Percentiles rank a stretch among this genome's conserved stretches.
These are phyloP conservation scores for Prosopocoilus inquinatus DNA, from an alignment of 2,888 invertebrate genomes.

Conservation along the genomic window DNA sequence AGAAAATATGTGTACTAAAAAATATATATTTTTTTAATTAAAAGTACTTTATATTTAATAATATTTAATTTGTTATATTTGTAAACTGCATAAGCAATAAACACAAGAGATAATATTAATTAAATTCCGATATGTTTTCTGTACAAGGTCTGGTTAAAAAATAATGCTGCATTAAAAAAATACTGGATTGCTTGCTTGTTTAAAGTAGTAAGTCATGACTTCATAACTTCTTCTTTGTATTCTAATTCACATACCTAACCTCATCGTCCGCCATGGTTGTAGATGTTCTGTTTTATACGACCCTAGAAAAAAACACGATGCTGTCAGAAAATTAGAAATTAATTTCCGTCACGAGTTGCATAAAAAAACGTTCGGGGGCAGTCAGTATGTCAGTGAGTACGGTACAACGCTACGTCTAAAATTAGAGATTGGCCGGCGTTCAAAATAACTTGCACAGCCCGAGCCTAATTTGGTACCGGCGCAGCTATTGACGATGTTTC, in stretches of 20 bases:
- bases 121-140: too few species aligned
- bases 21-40: too few species aligned
- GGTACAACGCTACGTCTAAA: slow-evolving; percentile 18
- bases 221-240: not conserved
- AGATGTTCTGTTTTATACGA: slow-evolving; percentile 56
- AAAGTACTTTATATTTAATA: too few species aligned
- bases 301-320: slow-evolving; percentile 52
- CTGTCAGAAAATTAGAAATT: slow-evolving; percentile 8
- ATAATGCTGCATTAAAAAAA: too few species aligned
- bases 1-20: too few species aligned
- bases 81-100: too few species aligned
- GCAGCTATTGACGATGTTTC: slow-evolving; percentile 12
- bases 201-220: too few species aligned
- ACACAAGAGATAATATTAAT: too few species aligned
- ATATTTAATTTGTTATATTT: too few species aligned
- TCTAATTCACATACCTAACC: slow-evolving; percentile 75
- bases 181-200: too few species aligned
- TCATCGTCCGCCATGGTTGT: slow-evolving; percentile 90
- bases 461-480: slow-evolving; percentile 30
- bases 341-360: slow-evolving; percentile 2
- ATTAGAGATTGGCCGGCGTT: slow-evolving; percentile 25
- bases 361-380: slow-evolving; percentile 8
- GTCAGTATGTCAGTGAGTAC: slow-evolving; percentile 5
- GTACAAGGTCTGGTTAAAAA: too few species aligned
- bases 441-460: slow-evolving; percentile 21